Conservation (phyloP, 2,888 invertebrate species). For the Cheilosia variabilis region DNA sequence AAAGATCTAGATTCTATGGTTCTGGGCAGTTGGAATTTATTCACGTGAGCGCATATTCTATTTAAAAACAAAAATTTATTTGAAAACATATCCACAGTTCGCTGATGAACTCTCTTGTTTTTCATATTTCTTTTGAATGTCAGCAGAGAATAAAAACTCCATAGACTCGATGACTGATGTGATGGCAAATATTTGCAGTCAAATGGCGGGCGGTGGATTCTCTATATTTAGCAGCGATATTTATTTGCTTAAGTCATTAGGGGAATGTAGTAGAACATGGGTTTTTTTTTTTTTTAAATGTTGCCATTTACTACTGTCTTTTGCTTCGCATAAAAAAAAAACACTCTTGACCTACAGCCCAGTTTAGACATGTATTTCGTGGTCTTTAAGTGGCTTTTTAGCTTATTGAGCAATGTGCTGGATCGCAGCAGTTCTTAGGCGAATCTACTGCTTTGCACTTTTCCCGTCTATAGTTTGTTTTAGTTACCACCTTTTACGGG, state of each 20-base stretch:
- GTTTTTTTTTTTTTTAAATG: no score
- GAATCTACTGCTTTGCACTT: no score
- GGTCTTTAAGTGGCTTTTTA: no score
- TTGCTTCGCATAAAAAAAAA: no score
- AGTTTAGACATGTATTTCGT: no score
- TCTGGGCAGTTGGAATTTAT: not conserved
- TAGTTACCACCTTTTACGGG: no score
- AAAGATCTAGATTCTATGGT: not conserved
- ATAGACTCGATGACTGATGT: not conserved
- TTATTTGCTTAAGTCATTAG: not conserved
- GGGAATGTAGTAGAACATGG: not conserved
- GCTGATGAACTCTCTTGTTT: slow-evolving; percentile 39
- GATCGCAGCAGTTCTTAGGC: no score
- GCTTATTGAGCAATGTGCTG: no score
- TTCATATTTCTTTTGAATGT: not conserved
- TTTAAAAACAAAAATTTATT: not conserved
- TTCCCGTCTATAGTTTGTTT: no score
- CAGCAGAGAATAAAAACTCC: not conserved
- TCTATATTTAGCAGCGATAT: not conserved
- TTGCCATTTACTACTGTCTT: no score
- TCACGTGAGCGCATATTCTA: slow-evolving; percentile 1
- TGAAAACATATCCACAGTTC: not conserved
- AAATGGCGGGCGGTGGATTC: not conserved
- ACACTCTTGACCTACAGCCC: no score
- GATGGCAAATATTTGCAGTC: not conserved